Conservation (phyloP, 2,113 vertebrate genomes). For the Choloepus hoffmanni region DNA sequence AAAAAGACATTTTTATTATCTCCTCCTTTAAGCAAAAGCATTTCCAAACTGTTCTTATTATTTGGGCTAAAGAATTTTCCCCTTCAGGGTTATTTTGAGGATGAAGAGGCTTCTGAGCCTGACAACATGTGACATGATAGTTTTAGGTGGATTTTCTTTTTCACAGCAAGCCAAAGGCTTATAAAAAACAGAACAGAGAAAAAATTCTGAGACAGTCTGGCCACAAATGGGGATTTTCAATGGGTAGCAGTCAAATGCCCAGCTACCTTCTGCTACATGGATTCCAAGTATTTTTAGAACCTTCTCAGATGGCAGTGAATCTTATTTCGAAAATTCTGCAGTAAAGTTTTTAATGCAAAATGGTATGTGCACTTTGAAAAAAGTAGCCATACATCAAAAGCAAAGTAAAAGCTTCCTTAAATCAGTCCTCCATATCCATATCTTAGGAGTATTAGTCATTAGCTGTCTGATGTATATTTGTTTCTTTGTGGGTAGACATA, state of each 20-base stretch:
- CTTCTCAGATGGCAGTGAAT: not conserved
- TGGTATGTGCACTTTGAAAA: not conserved
- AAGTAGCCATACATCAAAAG: not conserved
- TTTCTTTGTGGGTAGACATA: not conserved
- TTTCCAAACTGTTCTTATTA: not conserved
- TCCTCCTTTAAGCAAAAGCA: not conserved
- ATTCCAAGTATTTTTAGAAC: not conserved
- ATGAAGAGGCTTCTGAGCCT: not conserved
- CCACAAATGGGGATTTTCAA: not conserved
- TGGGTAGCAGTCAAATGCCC: not conserved
- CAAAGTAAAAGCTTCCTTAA: not conserved
- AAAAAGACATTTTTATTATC: not conserved
- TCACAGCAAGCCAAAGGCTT: not conserved
- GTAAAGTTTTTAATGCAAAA: too few species aligned
- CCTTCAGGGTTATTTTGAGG: not conserved
- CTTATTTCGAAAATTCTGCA: not conserved
- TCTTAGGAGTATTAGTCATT: not conserved
- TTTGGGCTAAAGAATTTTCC: not conserved
- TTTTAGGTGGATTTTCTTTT: not conserved
- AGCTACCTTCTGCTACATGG: not conserved
- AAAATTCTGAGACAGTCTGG: too few species aligned
- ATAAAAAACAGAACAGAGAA: not conserved
- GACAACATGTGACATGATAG: not conserved
- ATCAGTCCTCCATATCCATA: rapidly evolving
- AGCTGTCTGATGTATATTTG: not conserved